Base-by-base conservation (phyloP, 1,140 invertebrate species). In the Euborellia annulipes region DNA sequence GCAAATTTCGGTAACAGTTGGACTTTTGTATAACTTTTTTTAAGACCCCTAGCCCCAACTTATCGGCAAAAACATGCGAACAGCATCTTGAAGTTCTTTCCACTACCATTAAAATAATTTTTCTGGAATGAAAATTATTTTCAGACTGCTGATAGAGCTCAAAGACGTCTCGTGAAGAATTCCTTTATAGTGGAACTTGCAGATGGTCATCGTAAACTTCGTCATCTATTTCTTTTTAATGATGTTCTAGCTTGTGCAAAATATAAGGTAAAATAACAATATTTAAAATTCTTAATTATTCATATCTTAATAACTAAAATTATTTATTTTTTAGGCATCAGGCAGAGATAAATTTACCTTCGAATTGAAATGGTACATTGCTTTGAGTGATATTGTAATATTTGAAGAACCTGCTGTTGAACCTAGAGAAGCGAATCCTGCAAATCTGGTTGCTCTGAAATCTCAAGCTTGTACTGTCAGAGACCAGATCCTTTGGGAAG, bases 201-300 rank as follows among this genome's bases (percentile, higher is more conserved):
- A 0, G 85, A 90, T 58, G 82, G 83, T 1, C 81, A 85, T 61
- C 72, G 91, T 36, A 94, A 94, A 67, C 64, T 94, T 41, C 71
- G 91, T 40, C 90, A 93, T 71, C 66, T 95, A 45, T 93, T 95
- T 66, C 71, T 95, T 19, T 94, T 94, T 61, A 93, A 90, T 60
- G 90, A 95, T 63, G 84, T 93, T 46, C 82, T 95, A 50, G 85
- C 91, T 17, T 94, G 90, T 68, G 89, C 91, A 41, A 95, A 94
- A 68, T 90, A 90, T 58, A 92, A 90, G 72, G 81, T 76, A 60
- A 58, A n/a, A 47, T 44, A 43, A 43, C 16, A 41, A 41, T 13
- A n/a, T n/a, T n/a, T n/a, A n/a, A n/a, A n/a, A n/a, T n/a, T n/a
- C n/a, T n/a, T n/a, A n/a, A n/a, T n/a, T n/a, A n/a, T n/a, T n/a